Conservation (phyloP, 2,113 vertebrate species). For the Tetrax tetrax region DNA sequence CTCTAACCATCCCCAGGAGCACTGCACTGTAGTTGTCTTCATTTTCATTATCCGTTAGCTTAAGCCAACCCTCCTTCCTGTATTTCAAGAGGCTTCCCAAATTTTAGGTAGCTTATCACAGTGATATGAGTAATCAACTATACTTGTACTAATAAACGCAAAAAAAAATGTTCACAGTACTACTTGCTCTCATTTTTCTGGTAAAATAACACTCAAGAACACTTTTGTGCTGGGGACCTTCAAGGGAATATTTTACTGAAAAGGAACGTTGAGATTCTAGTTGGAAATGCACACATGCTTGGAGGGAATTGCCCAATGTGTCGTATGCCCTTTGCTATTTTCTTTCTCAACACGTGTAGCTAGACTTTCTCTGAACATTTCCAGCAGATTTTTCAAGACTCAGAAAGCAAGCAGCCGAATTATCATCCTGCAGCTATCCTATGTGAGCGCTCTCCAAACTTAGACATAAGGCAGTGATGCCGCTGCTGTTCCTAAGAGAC, state of each 20-base stretch:
- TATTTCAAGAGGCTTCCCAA: background rate
- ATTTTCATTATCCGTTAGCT: background rate
- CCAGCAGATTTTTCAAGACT: background rate
- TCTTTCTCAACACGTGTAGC: accelerated
- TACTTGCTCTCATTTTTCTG: background rate
- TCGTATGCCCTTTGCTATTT: background rate
- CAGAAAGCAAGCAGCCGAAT: background rate
- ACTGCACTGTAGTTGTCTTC: accelerated
- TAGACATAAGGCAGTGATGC: background rate
- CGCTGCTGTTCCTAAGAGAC: background rate
- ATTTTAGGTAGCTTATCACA: accelerated
- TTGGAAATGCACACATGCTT: accelerated
- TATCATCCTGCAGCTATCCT: background rate
- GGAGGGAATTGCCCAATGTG: background rate
- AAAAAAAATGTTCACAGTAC: background rate
- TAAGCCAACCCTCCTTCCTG: background rate
- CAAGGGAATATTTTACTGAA: background rate
- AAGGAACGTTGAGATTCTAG: background rate
- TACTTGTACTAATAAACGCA: background rate
- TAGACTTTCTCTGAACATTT: background rate
- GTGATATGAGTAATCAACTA: accelerated
- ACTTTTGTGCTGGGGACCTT: background rate
- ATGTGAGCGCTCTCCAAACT: background rate
- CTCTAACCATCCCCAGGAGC: background rate
- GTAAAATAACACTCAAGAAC: background rate